Conservation (phyloP, 2,888 invertebrate species). For the Ormia ochracea region DNA sequence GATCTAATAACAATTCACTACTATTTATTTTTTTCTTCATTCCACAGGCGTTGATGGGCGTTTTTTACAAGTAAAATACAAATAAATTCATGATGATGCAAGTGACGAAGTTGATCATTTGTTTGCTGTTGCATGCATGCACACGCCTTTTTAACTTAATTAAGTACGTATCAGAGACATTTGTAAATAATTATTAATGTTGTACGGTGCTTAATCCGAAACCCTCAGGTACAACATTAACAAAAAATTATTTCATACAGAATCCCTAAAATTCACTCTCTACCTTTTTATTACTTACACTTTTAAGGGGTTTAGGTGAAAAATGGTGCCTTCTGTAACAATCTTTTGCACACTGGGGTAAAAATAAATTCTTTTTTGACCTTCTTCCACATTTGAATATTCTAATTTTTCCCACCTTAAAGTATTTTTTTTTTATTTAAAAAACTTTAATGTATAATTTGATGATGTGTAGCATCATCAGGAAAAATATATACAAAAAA, state of each 20-base stretch:
- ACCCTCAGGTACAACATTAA: not conserved
- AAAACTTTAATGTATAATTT: too few species aligned
- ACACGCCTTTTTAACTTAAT: constrained; percentile 41
- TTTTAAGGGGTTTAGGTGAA: too few species aligned
- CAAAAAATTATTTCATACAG: not conserved
- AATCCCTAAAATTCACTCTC: not conserved
- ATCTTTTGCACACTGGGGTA: too few species aligned
- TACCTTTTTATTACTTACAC: too few species aligned
- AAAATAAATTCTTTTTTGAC: too few species aligned
- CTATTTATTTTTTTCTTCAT: not conserved
- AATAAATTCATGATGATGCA: constrained; percentile 37
- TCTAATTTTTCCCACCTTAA: too few species aligned
- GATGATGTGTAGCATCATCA: too few species aligned
- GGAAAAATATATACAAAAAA: too few species aligned
- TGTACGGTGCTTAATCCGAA: not conserved
- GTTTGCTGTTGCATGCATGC: constrained; percentile 47
- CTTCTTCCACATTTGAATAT: too few species aligned
- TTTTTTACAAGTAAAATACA: constrained; percentile 41
- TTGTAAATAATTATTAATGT: not conserved
- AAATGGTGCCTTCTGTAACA: too few species aligned
- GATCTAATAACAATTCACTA: constrained; percentile 43
- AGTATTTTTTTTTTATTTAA: too few species aligned
- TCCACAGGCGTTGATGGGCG: constrained; percentile 44
- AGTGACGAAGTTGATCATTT: constrained; percentile 35
- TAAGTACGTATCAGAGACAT: constrained; percentile 10